phyloP scores from a whole-genome alignment of 2,888 invertebrate genomes.

The Alloplasta piceator region DNA sequence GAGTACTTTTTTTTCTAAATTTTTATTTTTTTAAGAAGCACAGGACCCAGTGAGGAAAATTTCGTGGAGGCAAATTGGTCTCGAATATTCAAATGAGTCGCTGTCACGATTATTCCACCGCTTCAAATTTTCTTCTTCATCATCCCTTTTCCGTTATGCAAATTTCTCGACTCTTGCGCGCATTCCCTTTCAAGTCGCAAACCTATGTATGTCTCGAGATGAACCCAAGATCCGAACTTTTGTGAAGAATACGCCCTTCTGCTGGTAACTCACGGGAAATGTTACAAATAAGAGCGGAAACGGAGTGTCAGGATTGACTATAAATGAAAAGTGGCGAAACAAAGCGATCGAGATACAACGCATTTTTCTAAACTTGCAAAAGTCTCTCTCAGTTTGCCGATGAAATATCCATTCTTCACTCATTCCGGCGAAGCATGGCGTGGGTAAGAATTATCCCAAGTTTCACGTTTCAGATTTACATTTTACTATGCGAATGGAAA shows the following conservation, averaged over 20 bases:
- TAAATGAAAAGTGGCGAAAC: background rate
- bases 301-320: background rate
- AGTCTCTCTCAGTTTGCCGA: background rate
- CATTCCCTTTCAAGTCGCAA: background rate
- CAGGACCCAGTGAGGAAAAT: background rate
- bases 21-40: background rate
- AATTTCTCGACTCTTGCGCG: background rate
- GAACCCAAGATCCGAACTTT: too few relatives aligned
- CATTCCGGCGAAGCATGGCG: background rate
- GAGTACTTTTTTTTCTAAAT: too few relatives aligned
- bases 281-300: background rate
- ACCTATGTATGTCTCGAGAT: background rate
- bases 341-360: background rate
- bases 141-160: background rate
- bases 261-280: too few relatives aligned
- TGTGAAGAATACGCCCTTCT: too few relatives aligned
- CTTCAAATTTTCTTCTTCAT: background rate
- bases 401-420: background rate
- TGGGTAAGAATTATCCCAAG: background rate
- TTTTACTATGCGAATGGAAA: constrained; percentile 4
- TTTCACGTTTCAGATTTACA: background rate
- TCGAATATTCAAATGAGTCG: constrained; percentile 14
- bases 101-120: background rate
- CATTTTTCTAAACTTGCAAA: background rate
- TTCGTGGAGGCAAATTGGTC: constrained; percentile 6